phyloP scores from a whole-genome alignment of 2,113 vertebrate genomes.

The Bubo blakistoni region DNA sequence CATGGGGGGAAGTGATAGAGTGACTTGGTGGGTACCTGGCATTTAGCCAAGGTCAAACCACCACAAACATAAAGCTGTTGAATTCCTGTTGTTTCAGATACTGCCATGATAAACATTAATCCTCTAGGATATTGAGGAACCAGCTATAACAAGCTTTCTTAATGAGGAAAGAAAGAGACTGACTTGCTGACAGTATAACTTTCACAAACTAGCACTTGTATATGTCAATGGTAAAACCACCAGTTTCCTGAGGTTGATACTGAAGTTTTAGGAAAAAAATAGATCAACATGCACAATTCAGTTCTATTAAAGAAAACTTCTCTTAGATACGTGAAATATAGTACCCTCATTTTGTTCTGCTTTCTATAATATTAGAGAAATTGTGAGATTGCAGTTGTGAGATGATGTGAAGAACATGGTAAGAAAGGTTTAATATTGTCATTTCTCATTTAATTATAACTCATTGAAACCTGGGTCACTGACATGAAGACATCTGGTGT shows the following conservation, averaged over 20 bases:
- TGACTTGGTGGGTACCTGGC: no score
- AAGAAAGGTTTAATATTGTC: conserved; percentile 1
- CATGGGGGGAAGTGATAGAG: no score
- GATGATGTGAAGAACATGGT: neutral
- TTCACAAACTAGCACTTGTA: neutral
- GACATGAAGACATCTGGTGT: neutral
- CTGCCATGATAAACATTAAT: conserved; percentile 33
- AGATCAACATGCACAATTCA: neutral
- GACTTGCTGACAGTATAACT: neutral
- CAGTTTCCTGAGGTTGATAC: conserved; percentile 16
- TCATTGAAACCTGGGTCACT: neutral
- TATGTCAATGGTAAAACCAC: neutral
- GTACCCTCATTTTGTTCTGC: neutral
- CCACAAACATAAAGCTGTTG: neutral
- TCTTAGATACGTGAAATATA: neutral
- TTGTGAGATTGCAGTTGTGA: neutral
- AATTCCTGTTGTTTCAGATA: conserved; percentile 14
- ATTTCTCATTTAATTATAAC: neutral
- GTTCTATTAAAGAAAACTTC: conserved; percentile 24
- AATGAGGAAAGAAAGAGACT: conserved; percentile 31
- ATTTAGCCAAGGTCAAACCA: no score
- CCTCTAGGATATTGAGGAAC: conserved; percentile 23
- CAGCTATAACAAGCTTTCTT: conserved; percentile 25
- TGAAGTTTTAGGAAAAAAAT: conserved; percentile 24
- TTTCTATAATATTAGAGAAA: neutral